These are phyloP conservation scores for Chloroclysta siterata DNA, from an alignment of 2,888 invertebrate genomes.

Conservation along the genomic window DNA sequence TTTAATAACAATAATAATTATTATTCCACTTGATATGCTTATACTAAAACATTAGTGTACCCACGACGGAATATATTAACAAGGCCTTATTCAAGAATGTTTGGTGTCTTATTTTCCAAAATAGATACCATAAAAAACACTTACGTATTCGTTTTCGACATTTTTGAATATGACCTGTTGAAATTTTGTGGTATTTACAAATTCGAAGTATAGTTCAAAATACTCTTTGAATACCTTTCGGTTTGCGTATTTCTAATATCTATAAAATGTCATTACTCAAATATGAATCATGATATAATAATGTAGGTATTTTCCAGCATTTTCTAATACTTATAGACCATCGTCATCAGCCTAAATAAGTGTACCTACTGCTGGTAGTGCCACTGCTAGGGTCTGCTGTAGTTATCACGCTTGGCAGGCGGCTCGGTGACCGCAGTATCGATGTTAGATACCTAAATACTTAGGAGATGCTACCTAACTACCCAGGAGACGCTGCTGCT, in stretches of 20 bases:
- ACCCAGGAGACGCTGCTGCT: too few relatives aligned
- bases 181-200: slow-evolving; percentile 62
- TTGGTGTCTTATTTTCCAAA: slow-evolving; percentile 6
- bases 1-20: slow-evolving; percentile 12
- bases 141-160: too few relatives aligned
- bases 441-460: too few relatives aligned
- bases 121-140: background rate
- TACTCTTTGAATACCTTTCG: slow-evolving; percentile 77
- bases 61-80: slow-evolving; percentile 34
- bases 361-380: too few relatives aligned
- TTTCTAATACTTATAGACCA: too few relatives aligned
- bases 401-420: too few relatives aligned
- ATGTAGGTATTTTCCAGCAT: too few relatives aligned
- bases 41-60: slow-evolving; percentile 40
- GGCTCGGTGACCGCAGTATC: too few relatives aligned
- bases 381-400: too few relatives aligned
- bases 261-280: background rate
- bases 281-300: background rate
- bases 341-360: too few relatives aligned
- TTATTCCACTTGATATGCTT: slow-evolving; percentile 21
- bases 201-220: slow-evolving; percentile 70
- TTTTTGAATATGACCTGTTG: slow-evolving; percentile 18
- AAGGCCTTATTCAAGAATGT: slow-evolving; percentile 8
- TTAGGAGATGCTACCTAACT: too few relatives aligned
- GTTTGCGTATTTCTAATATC: slow-evolving; percentile 17